These are phyloP conservation scores for Atta colombica DNA, from an alignment of 1,140 invertebrate species.

Conservation along the genomic window DNA sequence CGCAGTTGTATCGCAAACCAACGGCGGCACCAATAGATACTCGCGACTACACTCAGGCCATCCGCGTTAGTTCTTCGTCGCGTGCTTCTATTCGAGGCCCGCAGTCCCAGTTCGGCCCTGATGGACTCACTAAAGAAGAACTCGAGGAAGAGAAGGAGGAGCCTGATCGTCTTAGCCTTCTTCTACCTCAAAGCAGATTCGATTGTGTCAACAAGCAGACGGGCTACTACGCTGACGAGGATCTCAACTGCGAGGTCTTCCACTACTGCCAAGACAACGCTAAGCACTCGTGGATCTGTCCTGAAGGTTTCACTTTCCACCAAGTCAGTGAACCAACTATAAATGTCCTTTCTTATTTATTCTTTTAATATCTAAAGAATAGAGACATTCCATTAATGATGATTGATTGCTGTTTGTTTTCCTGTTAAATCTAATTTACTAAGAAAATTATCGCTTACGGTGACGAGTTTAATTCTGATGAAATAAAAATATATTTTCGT, in stretches of 20 bases:
- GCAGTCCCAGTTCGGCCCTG: conserved; percentile 6
- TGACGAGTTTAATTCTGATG: not conserved
- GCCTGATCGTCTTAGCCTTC: conserved; percentile 92
- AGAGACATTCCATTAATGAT: not conserved
- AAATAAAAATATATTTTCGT: not conserved
- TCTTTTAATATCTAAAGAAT: not conserved
- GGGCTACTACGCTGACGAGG: conserved; percentile 97
- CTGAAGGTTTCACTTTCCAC: conserved; percentile 96
- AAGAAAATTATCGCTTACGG: not conserved
- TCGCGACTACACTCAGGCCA: conserved; percentile 62
- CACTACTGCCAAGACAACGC: conserved; percentile 97
- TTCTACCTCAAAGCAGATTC: conserved; percentile 94
- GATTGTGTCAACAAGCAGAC: conserved; percentile 92
- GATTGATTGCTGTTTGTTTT: not conserved
- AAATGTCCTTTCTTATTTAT: not conserved
- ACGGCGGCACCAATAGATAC: conserved; percentile 56
- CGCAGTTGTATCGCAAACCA: conserved; percentile 78
- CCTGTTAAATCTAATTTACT: not conserved
- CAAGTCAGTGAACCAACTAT: conserved; percentile 87
- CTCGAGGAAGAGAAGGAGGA: conserved; percentile 93
- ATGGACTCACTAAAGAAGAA: conserved; percentile 82
- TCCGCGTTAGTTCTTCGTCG: conserved; percentile 74
- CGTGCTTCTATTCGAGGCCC: conserved; percentile 71
- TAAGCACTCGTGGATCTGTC: conserved; percentile 97
- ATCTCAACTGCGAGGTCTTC: conserved; percentile 96